Evolutionary conservation across 2,888 invertebrate species (phyloP).

Genomic region (Theodoxus fluviatilis): DNA sequence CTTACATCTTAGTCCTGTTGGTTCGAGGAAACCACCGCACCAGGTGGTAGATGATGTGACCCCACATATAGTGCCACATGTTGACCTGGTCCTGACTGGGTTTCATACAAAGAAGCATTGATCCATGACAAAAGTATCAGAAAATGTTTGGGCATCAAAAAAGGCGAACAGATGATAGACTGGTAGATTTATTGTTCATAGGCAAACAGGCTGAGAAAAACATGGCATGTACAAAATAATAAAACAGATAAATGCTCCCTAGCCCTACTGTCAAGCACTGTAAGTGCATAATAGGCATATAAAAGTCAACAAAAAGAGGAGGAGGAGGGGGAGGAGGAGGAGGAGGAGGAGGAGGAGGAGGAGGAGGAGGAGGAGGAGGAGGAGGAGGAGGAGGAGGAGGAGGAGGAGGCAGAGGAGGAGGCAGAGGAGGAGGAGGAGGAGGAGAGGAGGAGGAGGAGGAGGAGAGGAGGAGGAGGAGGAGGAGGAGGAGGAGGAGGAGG

Average conservation of each 20-base stretch:
- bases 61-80: constrained; percentile 61
- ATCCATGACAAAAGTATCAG: too few relatives aligned
- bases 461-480: constrained; percentile 11
- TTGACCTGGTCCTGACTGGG: background rate
- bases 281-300: too few relatives aligned
- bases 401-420: background rate
- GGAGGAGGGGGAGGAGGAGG: too few relatives aligned
- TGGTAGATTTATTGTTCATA: too few relatives aligned
- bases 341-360: background rate
- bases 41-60: constrained; percentile 55
- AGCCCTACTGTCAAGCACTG: too few relatives aligned
- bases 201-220: too few relatives aligned
- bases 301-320: too few relatives aligned
- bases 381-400: constrained; percentile 4
- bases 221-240: too few relatives aligned
- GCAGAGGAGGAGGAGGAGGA: background rate
- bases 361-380: constrained; percentile 17
- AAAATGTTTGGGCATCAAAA: too few relatives aligned
- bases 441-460: constrained; percentile 3
- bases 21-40: constrained; percentile 58
- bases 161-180: too few relatives aligned
- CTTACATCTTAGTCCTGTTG: constrained; percentile 58
- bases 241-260: too few relatives aligned
- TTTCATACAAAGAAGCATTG: too few relatives aligned
- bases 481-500: constrained; percentile 8